Evolutionary conservation across 2,113 vertebrate species (phyloP).

Genomic region (Corythaeola cristata): DNA sequence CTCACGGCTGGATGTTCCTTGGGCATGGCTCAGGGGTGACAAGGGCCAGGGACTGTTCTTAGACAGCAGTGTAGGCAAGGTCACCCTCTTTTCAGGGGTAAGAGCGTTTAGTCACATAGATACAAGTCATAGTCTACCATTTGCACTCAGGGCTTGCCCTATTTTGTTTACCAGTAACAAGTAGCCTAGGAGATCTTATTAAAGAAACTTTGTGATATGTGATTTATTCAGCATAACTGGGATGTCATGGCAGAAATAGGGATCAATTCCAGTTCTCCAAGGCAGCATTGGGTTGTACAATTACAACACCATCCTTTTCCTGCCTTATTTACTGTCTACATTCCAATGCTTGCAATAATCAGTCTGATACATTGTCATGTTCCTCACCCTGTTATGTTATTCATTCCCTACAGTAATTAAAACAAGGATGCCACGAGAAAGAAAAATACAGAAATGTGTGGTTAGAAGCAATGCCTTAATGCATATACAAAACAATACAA

Average conservation of each 20-base stretch:
- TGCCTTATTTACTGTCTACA: conserved; percentile 12
- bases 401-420: conserved; percentile 39
- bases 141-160: background rate
- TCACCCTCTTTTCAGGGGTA: background rate
- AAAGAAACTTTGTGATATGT: background rate
- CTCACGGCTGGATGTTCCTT: fast-evolving
- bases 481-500: conserved; percentile 10
- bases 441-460: conserved; percentile 22
- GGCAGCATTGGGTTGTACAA: background rate
- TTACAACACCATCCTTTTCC: background rate
- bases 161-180: background rate
- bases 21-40: background rate
- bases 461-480: conserved; percentile 22
- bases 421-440: conserved; percentile 21
- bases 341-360: conserved; percentile 10
- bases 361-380: conserved; percentile 28
- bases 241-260: background rate
- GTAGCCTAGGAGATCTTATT: background rate
- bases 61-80: background rate
- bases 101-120: background rate
- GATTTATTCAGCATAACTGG: background rate
- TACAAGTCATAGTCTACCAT: background rate
- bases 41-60: background rate
- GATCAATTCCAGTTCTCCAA: background rate
- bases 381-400: conserved; percentile 10